Evolutionary conservation across 2,888 invertebrate genomes (phyloP).

Genomic region (Stenoptilia bipunctidactyla): DNA sequence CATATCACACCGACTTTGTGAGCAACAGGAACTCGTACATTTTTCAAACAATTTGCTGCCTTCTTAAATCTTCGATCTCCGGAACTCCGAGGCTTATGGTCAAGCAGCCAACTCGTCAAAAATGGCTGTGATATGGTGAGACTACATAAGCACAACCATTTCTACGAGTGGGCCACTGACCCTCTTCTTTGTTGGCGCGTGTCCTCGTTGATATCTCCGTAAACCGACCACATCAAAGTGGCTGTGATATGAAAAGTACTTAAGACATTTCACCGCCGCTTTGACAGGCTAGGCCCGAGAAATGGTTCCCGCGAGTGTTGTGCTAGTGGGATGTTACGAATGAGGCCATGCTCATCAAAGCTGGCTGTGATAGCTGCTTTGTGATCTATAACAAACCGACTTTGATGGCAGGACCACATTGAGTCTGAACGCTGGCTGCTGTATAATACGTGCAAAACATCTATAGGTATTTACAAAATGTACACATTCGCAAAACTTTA

Average conservation of each 20-base stretch:
- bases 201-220: constrained; percentile 30
- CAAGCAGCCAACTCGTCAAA: constrained; percentile 89
- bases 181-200: constrained; percentile 5
- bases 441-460: background rate
- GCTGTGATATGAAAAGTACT: constrained; percentile 91
- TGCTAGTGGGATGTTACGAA: constrained; percentile 24
- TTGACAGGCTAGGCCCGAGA: constrained; percentile 82
- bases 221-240: constrained; percentile 94
- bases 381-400: constrained; percentile 85
- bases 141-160: constrained; percentile 81
- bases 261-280: constrained; percentile 86
- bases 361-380: constrained; percentile 90
- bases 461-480: background rate
- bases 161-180: constrained; percentile 76
- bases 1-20: constrained; percentile 95
- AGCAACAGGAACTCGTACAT: constrained; percentile 64
- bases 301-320: constrained; percentile 16
- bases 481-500: background rate
- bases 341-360: constrained; percentile 91
- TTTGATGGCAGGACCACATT: constrained; percentile 79
- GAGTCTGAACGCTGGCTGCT: constrained; percentile 12
- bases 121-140: constrained; percentile 92
- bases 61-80: too few relatives aligned
- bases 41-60: background rate
- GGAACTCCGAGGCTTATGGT: too few relatives aligned